Conservation (phyloP, 2,888 invertebrate genomes). For the Polyommatus iphigenia region DNA sequence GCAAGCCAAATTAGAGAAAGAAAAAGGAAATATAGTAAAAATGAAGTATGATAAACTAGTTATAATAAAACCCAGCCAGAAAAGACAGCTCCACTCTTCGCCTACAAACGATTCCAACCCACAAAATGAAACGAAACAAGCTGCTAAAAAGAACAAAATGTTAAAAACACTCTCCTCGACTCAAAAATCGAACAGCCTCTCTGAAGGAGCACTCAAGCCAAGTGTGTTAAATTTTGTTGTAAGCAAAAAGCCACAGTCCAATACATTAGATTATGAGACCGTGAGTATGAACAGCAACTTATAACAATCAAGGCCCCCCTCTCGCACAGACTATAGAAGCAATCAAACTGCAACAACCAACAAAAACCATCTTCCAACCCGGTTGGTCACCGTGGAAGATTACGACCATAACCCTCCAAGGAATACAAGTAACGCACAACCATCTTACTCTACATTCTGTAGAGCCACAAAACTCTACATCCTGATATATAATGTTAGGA, state of each 20-base stretch:
- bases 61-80: slow-evolving; percentile 37
- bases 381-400: slow-evolving; percentile 39
- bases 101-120: too few species aligned
- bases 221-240: slow-evolving; percentile 25
- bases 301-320: background rate
- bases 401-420: slow-evolving; percentile 40
- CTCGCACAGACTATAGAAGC: background rate
- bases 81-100: too few species aligned
- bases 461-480: background rate
- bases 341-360: background rate
- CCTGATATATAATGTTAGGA: slow-evolving; percentile 34
- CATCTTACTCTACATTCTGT: background rate
- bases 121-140: too few species aligned
- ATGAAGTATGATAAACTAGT: slow-evolving; percentile 40
- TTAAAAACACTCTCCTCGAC: background rate
- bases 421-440: background rate
- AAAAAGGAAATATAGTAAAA: too few species aligned
- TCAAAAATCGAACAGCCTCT: slow-evolving; percentile 6
- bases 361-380: slow-evolving; percentile 37
- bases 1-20: slow-evolving; percentile 28
- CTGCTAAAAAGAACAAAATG: slow-evolving; percentile 36
- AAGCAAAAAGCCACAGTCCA: slow-evolving; percentile 2
- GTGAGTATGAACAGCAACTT: too few species aligned
- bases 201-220: slow-evolving; percentile 28
- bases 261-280: too few species aligned